phyloP scores from a whole-genome alignment of 1,140 invertebrate genomes.

The Limonius californicus region DNA sequence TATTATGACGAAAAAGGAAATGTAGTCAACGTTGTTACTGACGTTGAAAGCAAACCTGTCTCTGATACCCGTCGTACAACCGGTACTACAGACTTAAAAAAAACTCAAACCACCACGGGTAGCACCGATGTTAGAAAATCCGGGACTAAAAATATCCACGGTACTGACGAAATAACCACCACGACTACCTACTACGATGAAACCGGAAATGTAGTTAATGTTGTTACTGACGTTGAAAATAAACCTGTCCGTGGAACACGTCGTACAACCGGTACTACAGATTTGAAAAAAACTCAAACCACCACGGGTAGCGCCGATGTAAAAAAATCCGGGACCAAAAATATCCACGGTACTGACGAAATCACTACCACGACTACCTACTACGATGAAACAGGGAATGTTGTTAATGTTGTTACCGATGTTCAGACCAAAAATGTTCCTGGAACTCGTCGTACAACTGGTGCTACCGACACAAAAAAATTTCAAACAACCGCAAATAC shows the following conservation, averaged over 20 bases:
- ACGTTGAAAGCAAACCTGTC: constrained; percentile 30
- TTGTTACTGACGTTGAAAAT: constrained; percentile 32
- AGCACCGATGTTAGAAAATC: constrained; percentile 27
- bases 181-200: constrained; percentile 42
- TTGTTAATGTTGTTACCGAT: constrained; percentile 37
- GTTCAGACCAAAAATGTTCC: constrained; percentile 29
- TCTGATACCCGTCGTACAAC: constrained; percentile 23
- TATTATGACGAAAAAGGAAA: constrained; percentile 44
- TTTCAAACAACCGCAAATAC: constrained; percentile 32
- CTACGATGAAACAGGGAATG: constrained; percentile 43
- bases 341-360: constrained; percentile 2
- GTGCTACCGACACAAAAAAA: constrained; percentile 31
- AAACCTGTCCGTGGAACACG: constrained; percentile 14
- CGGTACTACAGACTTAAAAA: constrained; percentile 35
- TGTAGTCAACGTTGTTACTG: constrained; percentile 35
- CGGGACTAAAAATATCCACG: not conserved
- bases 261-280: constrained; percentile 15
- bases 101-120: constrained; percentile 32
- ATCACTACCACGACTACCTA: constrained; percentile 35
- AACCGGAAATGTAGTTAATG: constrained; percentile 41
- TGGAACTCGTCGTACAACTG: not conserved
- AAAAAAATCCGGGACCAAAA: not conserved
- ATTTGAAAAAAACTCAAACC: constrained; percentile 34
- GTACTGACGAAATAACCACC: constrained; percentile 22
- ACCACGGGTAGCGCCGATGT: constrained; percentile 33